These are phyloP conservation scores for Fratercula arctica DNA, from an alignment of 2,797 vertebrate genomes.

Conservation along the genomic window DNA sequence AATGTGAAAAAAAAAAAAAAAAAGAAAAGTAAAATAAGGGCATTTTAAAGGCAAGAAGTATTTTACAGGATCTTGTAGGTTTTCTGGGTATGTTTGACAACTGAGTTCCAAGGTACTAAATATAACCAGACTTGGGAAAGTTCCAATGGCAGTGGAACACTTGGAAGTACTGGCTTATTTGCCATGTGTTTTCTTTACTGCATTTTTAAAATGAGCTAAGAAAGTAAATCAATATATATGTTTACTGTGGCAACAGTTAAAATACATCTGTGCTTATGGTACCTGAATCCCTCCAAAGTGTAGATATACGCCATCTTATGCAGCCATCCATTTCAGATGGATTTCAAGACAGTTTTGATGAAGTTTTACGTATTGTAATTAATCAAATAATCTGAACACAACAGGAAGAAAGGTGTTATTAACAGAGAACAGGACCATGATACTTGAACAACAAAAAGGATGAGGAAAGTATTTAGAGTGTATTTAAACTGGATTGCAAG, in stretches of 20 bases:
- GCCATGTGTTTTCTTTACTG: not conserved
- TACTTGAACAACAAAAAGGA: not conserved
- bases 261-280: not conserved
- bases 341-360: not conserved
- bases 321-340: not conserved
- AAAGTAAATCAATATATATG: not conserved
- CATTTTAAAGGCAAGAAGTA: conserved; percentile 13
- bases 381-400: not conserved
- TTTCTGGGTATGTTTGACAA: not conserved
- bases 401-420: not conserved
- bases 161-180: not conserved
- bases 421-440: not conserved
- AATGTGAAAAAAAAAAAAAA: not conserved
- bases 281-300: not conserved
- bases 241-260: not conserved
- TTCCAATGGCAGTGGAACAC: not conserved
- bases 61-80: conserved; percentile 11
- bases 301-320: not conserved
- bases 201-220: not conserved
- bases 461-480: not conserved
- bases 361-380: not conserved
- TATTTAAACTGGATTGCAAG: conserved; percentile 43
- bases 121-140: not conserved
- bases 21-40: not conserved
- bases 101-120: not conserved